Evolutionary conservation across 2,888 invertebrate genomes (phyloP).

Genomic region (Silvanus unidentatus): DNA sequence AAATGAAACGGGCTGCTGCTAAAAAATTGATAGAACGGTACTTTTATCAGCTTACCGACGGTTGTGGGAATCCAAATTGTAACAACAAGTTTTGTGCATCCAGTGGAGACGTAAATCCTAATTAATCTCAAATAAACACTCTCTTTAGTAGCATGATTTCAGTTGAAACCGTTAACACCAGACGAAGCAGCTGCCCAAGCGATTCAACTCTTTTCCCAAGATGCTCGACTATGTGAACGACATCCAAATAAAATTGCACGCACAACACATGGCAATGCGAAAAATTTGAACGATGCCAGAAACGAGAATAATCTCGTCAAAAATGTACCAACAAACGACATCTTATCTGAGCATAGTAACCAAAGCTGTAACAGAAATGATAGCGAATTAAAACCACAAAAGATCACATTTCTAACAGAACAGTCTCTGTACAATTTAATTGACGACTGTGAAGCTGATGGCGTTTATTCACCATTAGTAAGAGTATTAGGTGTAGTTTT

Average conservation of each 20-base stretch:
- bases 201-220: slow-evolving; percentile 77
- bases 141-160: neutral
- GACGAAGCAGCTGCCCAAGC: slow-evolving; percentile 90
- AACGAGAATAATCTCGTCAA: neutral
- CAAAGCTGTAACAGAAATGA: slow-evolving; percentile 24
- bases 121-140: slow-evolving; percentile 4
- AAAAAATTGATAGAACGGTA: slow-evolving; percentile 86
- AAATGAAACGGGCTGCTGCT: slow-evolving; percentile 71
- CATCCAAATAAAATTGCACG: slow-evolving; percentile 67
- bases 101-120: slow-evolving; percentile 71
- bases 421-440: slow-evolving; percentile 68
- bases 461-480: slow-evolving; percentile 66
- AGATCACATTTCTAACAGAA: slow-evolving; percentile 61
- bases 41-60: slow-evolving; percentile 87
- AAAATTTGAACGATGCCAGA: slow-evolving; percentile 4
- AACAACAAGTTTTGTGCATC: slow-evolving; percentile 85
- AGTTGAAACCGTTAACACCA: slow-evolving; percentile 69
- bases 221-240: slow-evolving; percentile 76
- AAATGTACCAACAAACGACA: slow-evolving; percentile 33
- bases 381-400: neutral
- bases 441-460: slow-evolving; percentile 63
- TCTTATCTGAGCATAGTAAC: slow-evolving; percentile 28
- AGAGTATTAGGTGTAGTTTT: slow-evolving; percentile 75
- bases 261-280: slow-evolving; percentile 44
- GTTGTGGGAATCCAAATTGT: slow-evolving; percentile 86